Base-by-base conservation (phyloP, 2,113 vertebrate genomes). In the Leucoraja erinaceus region DNA sequence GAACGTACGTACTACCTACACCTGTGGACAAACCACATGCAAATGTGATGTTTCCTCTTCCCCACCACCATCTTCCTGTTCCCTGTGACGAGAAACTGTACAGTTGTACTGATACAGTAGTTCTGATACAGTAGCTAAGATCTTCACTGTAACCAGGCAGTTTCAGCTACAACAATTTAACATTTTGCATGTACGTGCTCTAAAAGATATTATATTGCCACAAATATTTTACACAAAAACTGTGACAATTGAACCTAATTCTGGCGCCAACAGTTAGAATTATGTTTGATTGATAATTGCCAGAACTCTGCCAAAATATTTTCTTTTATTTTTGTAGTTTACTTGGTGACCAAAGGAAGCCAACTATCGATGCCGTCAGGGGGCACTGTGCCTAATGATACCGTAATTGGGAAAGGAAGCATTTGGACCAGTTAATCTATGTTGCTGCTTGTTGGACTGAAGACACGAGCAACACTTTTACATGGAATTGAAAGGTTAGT, bases 401-500 rank as follows among this genome's bases (percentile, higher is more conserved):
- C 20, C 22, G 54, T 25, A 88, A 63, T 28, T 16, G 25, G 90
- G 22, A 74, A 74, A 91, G 3, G 18, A 28, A 61, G 83, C 83
- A 63, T 88, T 88, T 66, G 12, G n/a, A n/a, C 83, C 59, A 14
- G 0, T 28, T 31, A 18, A 2, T 91, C 66, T 74, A 91, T 88
- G 90, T 54, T 47, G 90, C 68, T 47, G 5, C 20, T 91, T 33
- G 20, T 47, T 14, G 56, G 28, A 63, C 61, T 66, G 38, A 72
- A 91, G 33, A 91, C 90, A 72, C 90, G 47, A 70, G 9, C 63
- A 70, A 4, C 90, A 91, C 9, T 31, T 91, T 22, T 54, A 72
- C 31, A 74, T 91, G 90, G 90, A 91, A 33, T 38, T 66, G 54
- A 72, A 28, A 91, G 90, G 90, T 91, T 14, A 28, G 90, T 74